phyloP scores from a whole-genome alignment of 2,797 vertebrate genomes.

The Gymnoscopelus microlampas region DNA sequence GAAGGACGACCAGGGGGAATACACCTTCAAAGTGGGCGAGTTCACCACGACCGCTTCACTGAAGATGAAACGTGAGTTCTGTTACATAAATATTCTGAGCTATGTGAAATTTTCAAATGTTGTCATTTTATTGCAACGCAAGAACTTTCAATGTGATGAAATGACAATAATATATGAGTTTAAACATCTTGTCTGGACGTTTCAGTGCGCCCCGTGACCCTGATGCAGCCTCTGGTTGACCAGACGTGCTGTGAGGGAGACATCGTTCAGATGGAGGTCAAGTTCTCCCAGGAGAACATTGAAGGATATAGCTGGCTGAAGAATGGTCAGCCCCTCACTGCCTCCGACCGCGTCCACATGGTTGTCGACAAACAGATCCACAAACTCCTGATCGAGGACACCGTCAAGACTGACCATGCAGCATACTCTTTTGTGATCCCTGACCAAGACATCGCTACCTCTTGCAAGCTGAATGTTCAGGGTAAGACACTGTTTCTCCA shows the following conservation, averaged over 20 bases:
- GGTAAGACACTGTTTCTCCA: constrained; percentile 76
- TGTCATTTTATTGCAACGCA: no score
- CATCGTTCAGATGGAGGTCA: constrained; percentile 96
- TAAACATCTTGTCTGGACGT: no score
- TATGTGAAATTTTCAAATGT: no score
- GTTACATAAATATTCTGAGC: no score
- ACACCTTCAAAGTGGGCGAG: constrained; percentile 88
- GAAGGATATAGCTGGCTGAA: constrained; percentile 94
- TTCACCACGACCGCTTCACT: constrained; percentile 89
- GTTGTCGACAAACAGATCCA: constrained; percentile 94
- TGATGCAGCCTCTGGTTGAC: constrained; percentile 93
- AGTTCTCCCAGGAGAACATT: constrained; percentile 94
- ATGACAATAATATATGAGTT: no score
- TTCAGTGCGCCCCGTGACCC: constrained; percentile 91
- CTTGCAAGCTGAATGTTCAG: constrained; percentile 88
- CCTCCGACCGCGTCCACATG: constrained; percentile 91
- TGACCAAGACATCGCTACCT: constrained; percentile 87
- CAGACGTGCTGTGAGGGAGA: constrained; percentile 95
- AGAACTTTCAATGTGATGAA: no score
- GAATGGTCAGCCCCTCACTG: constrained; percentile 86
- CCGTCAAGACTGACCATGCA: constrained; percentile 89
- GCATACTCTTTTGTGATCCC: constrained; percentile 91
- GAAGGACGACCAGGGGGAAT: constrained; percentile 96
- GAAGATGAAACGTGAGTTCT: constrained; percentile 92
- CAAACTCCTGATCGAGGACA: constrained; percentile 94